phyloP scores from a whole-genome alignment of 2,797 vertebrate genomes.

The Amazona ochrocephala region DNA sequence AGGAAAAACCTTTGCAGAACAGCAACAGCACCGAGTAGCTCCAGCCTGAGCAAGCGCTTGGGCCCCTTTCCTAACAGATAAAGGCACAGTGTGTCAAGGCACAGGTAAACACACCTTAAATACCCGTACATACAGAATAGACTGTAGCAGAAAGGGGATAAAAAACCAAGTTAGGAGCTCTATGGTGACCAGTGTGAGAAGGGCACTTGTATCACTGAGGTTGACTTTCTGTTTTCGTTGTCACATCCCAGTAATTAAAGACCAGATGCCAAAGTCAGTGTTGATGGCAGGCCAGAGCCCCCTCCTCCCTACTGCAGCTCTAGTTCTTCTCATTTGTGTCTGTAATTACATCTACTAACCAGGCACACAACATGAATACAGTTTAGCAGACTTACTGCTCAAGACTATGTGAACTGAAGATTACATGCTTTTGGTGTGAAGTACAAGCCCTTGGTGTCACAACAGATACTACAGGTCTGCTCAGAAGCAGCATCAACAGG shows the following conservation, averaged over 20 bases:
- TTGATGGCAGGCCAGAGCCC: not conserved
- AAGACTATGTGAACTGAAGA: not conserved
- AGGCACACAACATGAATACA: not conserved
- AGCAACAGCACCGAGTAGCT: not conserved
- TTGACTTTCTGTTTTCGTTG: not conserved
- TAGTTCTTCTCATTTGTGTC: not conserved
- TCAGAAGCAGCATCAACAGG: not conserved
- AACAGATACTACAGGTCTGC: not conserved
- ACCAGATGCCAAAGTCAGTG: not conserved
- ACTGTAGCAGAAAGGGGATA: not conserved
- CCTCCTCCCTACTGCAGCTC: not conserved
- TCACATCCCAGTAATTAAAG: not conserved
- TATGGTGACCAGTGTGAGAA: not conserved
- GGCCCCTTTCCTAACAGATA: not conserved
- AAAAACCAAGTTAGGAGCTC: not conserved
- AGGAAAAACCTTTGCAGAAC: not conserved
- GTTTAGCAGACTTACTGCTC: not conserved
- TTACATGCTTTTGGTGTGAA: not conserved
- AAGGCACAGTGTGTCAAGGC: not conserved
- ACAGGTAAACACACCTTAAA: not conserved
- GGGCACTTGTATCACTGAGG: not conserved
- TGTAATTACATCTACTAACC: not conserved
- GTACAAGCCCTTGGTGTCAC: not conserved
- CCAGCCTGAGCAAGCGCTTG: not conserved
- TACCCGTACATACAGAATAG: not conserved